phyloP scores from a whole-genome alignment of 2,888 invertebrate genomes.

The Panopea generosa region DNA sequence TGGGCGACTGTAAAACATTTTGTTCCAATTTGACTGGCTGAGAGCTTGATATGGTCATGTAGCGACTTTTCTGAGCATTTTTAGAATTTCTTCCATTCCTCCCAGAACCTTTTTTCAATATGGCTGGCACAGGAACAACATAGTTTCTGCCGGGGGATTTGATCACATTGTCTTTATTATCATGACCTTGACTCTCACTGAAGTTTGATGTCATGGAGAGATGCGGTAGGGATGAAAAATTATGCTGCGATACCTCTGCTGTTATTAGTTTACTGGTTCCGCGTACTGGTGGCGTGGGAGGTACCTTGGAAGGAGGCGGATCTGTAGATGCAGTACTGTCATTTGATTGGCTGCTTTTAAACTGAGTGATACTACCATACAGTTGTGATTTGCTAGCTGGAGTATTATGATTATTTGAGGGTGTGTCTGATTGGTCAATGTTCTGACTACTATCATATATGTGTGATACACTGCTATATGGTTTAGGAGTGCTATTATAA shows the following conservation, averaged over 20 bases:
- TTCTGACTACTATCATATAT: conserved; percentile 39
- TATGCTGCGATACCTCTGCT: conserved; percentile 33
- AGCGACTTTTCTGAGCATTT: conserved; percentile 87
- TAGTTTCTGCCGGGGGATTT: conserved; percentile 44
- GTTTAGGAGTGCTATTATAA: conserved; percentile 15
- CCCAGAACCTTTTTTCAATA: conserved; percentile 43
- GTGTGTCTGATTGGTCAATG: conserved; percentile 52
- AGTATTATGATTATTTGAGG: conserved; percentile 49
- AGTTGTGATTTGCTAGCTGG: conserved; percentile 54
- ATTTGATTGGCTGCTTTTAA: conserved; percentile 54
- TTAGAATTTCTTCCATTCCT: conserved; percentile 33
- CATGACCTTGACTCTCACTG: too few relatives aligned
- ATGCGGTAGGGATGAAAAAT: conserved; percentile 12
- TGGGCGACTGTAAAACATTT: conserved; percentile 63
- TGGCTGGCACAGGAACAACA: conserved; percentile 45
- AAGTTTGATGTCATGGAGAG: too few relatives aligned
- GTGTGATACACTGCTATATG: conserved; percentile 54
- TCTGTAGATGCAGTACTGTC: conserved; percentile 49
- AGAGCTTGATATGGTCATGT: conserved; percentile 91
- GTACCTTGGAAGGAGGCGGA: conserved; percentile 42
- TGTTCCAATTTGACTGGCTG: conserved; percentile 81
- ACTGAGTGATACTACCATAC: neutral
- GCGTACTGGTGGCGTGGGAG: conserved; percentile 56
- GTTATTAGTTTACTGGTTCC: conserved; percentile 52
- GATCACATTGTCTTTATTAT: neutral